Evolutionary conservation across 2,797 vertebrate species (phyloP).

Genomic region (Spondyliosoma cantharus): DNA sequence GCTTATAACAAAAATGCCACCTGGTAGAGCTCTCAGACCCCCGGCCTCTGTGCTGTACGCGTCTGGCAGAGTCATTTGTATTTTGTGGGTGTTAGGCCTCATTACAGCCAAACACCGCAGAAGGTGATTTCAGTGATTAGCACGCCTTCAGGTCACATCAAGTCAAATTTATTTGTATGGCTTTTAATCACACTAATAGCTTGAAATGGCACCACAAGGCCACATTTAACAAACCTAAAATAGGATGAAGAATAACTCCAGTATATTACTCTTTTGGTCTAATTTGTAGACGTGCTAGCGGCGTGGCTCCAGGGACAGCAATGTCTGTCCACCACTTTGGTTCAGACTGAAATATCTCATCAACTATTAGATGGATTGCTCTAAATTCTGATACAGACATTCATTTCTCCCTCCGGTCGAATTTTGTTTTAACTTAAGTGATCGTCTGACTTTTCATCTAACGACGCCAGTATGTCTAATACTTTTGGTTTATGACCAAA

Average conservation of each 20-base stretch:
- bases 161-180: constrained; percentile 28
- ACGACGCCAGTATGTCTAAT: neutral
- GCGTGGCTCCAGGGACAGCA: neutral
- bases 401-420: neutral
- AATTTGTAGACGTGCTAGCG: neutral
- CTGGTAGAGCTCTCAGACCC: constrained; percentile 1
- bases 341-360: neutral
- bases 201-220: neutral
- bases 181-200: constrained; percentile 28
- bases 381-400: neutral
- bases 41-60: neutral
- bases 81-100: constrained; percentile 26
- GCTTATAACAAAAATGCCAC: neutral
- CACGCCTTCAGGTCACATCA: constrained; percentile 34
- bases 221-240: constrained; percentile 2
- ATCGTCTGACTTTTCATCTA: neutral
- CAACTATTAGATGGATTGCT: neutral
- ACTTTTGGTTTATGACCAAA: constrained; percentile 4
- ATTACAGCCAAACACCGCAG: constrained; percentile 26
- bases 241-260: neutral
- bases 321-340: neutral
- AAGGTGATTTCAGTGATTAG: constrained; percentile 43
- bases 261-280: neutral
- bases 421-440: neutral
- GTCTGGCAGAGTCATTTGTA: neutral